These are phyloP conservation scores for Lepus europaeus DNA, from an alignment of 2,113 vertebrate species.

Conservation along the genomic window DNA sequence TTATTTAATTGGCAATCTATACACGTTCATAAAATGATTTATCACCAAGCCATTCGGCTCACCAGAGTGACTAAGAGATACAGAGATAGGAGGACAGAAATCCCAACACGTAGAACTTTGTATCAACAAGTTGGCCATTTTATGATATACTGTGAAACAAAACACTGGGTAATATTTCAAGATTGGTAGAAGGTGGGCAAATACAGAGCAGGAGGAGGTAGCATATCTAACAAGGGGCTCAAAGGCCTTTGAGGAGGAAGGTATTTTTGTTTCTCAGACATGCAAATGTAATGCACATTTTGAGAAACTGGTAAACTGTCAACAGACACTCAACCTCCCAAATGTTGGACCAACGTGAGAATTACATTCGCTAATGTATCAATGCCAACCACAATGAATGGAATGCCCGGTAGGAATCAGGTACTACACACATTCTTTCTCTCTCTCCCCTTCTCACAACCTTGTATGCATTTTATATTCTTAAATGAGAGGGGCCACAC, in stretches of 20 bases:
- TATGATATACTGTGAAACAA: background rate
- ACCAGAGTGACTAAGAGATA: conserved; percentile 70
- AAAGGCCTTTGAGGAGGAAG: background rate
- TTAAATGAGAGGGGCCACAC: too few species aligned
- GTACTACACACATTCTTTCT: background rate
- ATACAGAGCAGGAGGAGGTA: background rate
- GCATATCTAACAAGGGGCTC: background rate
- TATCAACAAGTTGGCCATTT: conserved; percentile 62
- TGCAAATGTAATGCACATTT: background rate
- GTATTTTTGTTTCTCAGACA: conserved; percentile 48
- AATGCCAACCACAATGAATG: background rate
- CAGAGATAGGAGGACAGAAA: conserved; percentile 53
- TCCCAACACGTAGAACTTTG: conserved; percentile 34
- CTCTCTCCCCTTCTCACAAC: background rate
- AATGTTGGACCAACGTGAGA: background rate
- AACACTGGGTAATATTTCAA: background rate
- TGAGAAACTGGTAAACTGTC: background rate
- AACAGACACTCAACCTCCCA: background rate
- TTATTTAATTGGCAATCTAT: conserved; percentile 58
- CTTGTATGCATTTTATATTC: background rate
- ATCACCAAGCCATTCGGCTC: conserved; percentile 58
- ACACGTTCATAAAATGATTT: conserved; percentile 56
- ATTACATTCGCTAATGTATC: background rate
- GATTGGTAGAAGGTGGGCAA: conserved; percentile 15
- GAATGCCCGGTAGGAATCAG: background rate